Evolutionary conservation across 2,888 invertebrate species (phyloP).

Genomic region (Ashinkailepas kermadecensis): DNA sequence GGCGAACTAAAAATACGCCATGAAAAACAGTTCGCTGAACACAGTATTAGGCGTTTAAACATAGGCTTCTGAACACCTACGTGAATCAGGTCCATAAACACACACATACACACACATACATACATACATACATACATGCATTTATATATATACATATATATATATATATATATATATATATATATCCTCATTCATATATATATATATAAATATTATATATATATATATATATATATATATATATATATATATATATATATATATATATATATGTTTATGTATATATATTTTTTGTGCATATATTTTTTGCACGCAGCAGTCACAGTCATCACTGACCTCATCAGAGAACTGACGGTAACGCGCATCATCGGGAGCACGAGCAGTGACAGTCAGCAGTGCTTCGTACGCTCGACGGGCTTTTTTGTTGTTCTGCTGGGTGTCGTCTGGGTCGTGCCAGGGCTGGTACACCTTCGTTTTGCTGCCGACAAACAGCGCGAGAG

Average conservation of each 20-base stretch:
- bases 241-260: neutral
- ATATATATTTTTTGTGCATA: neutral
- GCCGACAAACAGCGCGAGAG: too few species aligned
- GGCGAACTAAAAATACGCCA: too few species aligned
- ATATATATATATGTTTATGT: neutral
- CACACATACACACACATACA: neutral
- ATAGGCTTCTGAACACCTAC: too few species aligned
- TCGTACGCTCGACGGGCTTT: conserved; percentile 77
- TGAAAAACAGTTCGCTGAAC: too few species aligned
- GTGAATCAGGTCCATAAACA: too few species aligned
- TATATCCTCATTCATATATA: neutral
- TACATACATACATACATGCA: neutral
- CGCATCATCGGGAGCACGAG: conserved; percentile 48
- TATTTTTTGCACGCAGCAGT: too few species aligned
- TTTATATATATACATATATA: neutral
- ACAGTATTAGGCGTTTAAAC: too few species aligned
- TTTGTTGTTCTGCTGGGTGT: conserved; percentile 70
- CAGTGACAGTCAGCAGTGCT: conserved; percentile 78
- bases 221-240: neutral
- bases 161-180: neutral
- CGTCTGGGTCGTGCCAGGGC: conserved; percentile 79
- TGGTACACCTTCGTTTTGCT: conserved; percentile 39
- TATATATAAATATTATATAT: neutral
- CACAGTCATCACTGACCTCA: conserved; percentile 37
- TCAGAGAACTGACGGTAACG: conserved; percentile 43